phyloP scores from a whole-genome alignment of 1,140 invertebrate genomes.

The Drosophila parvula region DNA sequence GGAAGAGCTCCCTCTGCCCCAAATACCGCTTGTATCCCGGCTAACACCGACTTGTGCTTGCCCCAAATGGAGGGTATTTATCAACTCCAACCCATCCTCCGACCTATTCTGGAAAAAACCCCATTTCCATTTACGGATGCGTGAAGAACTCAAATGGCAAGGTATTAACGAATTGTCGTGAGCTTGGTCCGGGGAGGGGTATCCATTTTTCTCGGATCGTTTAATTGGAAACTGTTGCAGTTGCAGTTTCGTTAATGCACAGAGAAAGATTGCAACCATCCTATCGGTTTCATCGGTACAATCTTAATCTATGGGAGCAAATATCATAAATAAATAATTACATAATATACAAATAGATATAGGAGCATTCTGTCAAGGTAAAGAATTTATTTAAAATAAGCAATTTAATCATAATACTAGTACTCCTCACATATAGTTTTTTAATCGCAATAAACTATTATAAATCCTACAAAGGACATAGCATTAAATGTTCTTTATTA shows the following conservation, averaged over 20 bases:
- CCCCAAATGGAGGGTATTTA: constrained; percentile 73
- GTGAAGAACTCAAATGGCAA: constrained; percentile 80
- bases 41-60: constrained; percentile 76
- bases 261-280: neutral
- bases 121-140: constrained; percentile 61
- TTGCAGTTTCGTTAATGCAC: constrained; percentile 36
- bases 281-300: too few species aligned
- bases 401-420: too few species aligned
- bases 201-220: constrained; percentile 69
- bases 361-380: too few species aligned
- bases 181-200: constrained; percentile 47
- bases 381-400: too few species aligned
- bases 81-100: constrained; percentile 53
- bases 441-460: too few species aligned
- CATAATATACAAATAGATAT: too few species aligned
- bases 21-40: constrained; percentile 72
- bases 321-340: too few species aligned
- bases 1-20: constrained; percentile 55
- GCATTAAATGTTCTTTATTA: too few species aligned
- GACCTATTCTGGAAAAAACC: constrained; percentile 5
- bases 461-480: too few species aligned
- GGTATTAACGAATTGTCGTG: constrained; percentile 81
- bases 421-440: too few species aligned
- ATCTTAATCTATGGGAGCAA: too few species aligned
- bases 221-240: constrained; percentile 79